Base-by-base conservation (phyloP, 2,888 invertebrate genomes). In the Altica lythri region DNA sequence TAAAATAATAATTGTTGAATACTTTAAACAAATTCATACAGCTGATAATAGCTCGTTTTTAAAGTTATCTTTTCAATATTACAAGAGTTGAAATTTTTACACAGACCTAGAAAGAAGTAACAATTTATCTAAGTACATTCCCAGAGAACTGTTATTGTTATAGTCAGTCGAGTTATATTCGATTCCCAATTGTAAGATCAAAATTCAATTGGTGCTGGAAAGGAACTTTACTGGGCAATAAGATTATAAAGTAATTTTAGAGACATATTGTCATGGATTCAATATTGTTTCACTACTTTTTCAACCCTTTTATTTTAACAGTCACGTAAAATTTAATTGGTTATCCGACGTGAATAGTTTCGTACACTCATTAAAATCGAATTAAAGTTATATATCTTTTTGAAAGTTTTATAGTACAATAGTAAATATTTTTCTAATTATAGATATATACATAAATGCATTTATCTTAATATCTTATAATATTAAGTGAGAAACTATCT, bases 121-220 rank as follows among this genome's bases (percentile, higher is more conserved):
- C 43, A 57, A 57, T 56, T 53, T 43, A 53, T 57, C 37, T 38
- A 38, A 54, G 54, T 45, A 58, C 52, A 43, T 58, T 58, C 35
- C n/a, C 40, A 12, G 40, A 16, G 19, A 56, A 55, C 14, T 53
- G 53, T 56, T 53, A 59, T 49, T 48, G 56, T 56, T 59, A 59
- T 59, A 43, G 56, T 17, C 38, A 40, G 16, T 13, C 35, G 27
- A 49, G 51, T 54, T 55, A 53, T 54, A 59, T 59, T 54, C 56
- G 47, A 43, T 42, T 53, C 56, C 42, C 55, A 47, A 59, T 54
- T 53, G 59, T 42, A 19, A 42, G 50, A 51, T 59, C 56, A 51
- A 49, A 59, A 59, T 59, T 59, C 59, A 59, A 59, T 59, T 53
- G 55, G 43, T 53, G 22, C 53, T 54, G 30, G 32, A 52, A 38